Percentiles rank a stretch among this genome's conserved stretches.
Conservation (phyloP, 1,140 invertebrate species). For the Helicoverpa zea region DNA sequence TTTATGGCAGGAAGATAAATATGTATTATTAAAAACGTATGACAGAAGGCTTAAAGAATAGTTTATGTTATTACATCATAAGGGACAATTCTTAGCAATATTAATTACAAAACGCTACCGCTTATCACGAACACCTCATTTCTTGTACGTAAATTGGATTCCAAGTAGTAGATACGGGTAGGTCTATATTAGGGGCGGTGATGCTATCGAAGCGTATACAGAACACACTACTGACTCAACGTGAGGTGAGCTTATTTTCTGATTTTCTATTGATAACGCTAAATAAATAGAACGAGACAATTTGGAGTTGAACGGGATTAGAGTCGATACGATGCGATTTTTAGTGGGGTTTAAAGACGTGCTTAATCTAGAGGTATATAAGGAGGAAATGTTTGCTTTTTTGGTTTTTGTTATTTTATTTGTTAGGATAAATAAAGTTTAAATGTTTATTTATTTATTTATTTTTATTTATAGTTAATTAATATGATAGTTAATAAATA, state of each 20-base stretch:
- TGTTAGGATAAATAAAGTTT: too few relatives aligned
- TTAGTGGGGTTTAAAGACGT: neutral
- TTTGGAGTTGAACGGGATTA: constrained; percentile 7
- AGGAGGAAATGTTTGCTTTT: too few relatives aligned
- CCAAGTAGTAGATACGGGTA: constrained; percentile 75
- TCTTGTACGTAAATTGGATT: constrained; percentile 81
- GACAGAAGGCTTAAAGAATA: too few relatives aligned
- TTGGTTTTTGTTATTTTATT: too few relatives aligned
- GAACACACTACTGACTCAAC: constrained; percentile 43
- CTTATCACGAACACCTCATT: constrained; percentile 50
- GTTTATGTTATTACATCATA: too few relatives aligned
- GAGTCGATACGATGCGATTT: neutral
- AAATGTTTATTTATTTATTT: too few relatives aligned
- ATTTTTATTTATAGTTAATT: too few relatives aligned
- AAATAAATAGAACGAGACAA: constrained; percentile 30
- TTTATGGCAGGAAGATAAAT: too few relatives aligned
- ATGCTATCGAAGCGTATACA: constrained; percentile 56
- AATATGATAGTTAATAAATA: too few relatives aligned
- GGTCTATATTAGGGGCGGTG: constrained; percentile 70
- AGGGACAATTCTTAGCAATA: too few relatives aligned
- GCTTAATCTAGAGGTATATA: neutral
- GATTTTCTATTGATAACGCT: constrained; percentile 39
- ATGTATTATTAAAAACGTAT: too few relatives aligned
- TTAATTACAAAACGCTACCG: constrained; percentile 27
- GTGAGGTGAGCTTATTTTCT: constrained; percentile 56